phyloP scores from a whole-genome alignment of 2,888 invertebrate species.

The Melanostoma mellinum region DNA sequence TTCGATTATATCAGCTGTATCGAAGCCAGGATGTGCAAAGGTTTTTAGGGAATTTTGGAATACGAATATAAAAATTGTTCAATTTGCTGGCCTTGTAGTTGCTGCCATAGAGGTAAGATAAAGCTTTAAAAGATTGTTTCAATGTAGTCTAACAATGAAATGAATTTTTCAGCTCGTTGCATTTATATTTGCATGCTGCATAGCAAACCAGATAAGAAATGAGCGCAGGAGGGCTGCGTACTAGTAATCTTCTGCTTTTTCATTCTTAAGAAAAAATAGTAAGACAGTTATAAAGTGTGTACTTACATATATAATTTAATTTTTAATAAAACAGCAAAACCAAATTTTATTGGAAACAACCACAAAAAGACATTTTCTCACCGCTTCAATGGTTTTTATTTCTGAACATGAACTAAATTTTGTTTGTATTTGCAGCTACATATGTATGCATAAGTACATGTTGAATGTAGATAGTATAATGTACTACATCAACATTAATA shows the following conservation, averaged over 20 bases:
- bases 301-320: neutral
- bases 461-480: too few species aligned
- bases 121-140: neutral
- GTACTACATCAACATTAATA: too few species aligned
- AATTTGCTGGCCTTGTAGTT: slow-evolving; percentile 87
- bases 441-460: too few species aligned
- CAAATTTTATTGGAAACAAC: too few species aligned
- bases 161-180: slow-evolving; percentile 85
- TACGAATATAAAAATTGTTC: slow-evolving; percentile 82
- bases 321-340: too few species aligned
- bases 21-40: slow-evolving; percentile 76
- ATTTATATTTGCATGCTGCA: slow-evolving; percentile 92
- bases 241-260: slow-evolving; percentile 80
- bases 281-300: neutral
- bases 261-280: neutral
- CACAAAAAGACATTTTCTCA: too few species aligned
- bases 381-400: too few species aligned
- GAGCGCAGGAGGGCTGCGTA: slow-evolving; percentile 87
- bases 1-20: slow-evolving; percentile 65
- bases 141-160: neutral
- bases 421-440: too few species aligned
- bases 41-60: slow-evolving; percentile 81
- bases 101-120: slow-evolving; percentile 86
- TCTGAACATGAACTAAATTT: too few species aligned
- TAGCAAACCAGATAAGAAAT: slow-evolving; percentile 93